Evolutionary conservation across 2,888 invertebrate genomes (phyloP), one percentile per base, ranked within the genome.

Genomic region (Andrena fulva): DNA sequence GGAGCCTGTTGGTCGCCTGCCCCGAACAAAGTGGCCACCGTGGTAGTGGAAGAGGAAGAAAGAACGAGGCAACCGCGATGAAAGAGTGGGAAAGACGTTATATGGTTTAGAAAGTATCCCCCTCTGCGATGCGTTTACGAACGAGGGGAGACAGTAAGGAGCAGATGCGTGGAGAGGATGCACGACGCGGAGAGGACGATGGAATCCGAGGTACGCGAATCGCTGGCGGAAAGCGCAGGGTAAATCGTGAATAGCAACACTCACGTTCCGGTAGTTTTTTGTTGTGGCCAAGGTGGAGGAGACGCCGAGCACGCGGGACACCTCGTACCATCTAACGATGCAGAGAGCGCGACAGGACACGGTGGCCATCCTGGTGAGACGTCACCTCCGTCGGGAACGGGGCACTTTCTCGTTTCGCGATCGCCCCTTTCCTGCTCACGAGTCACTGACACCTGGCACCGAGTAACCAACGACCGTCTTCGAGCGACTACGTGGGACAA

Each of bases 221-320:
- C 35, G 8, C 31, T 42, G 10, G 20, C 6, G 8, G 4, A 4
- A 3, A 6, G 31, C 24, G 5, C 16, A 5, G 6, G 2, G 50
- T 12, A 31, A 29, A 42, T 20, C 29, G 50, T 59, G 12, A 29
- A 29, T 60, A 67, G 50, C 27, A 56, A 64, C 62, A 92, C 92
- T 92, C 83, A 92, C 92, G 75, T 92, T 91, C 31, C 87, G 89
- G 78, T 90, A 92, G 33, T 85, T 91, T 66, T 90, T 90, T 54
- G 91, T 89, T 35, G 91, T 86, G 48, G 90, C 80, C 76, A 92
- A 72, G 79, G 82, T 86, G 75, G 91, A 90, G 68, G 90, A 89
- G 78, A 91, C 90, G 79, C 90, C 88, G 74, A 93, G 80, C 78
- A 91, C 91, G 85, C 93, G 92, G 82, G 89, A 90, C 74, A 92